A percentile compares a stretch with the other conserved stretches of the same genome.
Conservation (phyloP, 2,797 vertebrate species). For the Chelidonichthys spinosus region DNA sequence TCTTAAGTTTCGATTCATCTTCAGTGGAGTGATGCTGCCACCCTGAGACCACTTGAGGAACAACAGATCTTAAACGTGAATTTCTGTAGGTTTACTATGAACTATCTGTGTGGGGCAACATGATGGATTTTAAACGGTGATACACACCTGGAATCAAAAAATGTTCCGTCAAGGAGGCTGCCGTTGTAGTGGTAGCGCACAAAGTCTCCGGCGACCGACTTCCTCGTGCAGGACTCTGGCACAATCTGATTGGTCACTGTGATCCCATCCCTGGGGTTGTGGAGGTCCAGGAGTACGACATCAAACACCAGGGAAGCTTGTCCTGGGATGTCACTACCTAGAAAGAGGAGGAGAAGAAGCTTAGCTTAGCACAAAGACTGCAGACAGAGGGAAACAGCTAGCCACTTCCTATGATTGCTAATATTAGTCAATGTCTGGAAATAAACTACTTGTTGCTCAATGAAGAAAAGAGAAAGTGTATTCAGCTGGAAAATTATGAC, state of each 20-base stretch:
- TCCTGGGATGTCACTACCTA: constrained; percentile 97
- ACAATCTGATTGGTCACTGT: constrained; percentile 85
- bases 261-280: constrained; percentile 95
- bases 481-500: not conserved
- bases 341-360: not conserved
- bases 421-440: not conserved
- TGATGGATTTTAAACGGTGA: not conserved
- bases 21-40: constrained; percentile 47
- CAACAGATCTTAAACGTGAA: not conserved
- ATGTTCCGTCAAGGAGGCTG: constrained; percentile 92
- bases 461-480: not conserved
- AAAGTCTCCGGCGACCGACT: constrained; percentile 90
- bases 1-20: constrained; percentile 25
- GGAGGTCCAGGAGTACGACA: constrained; percentile 93
- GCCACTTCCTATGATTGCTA: too few species aligned
- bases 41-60: constrained; percentile 37
- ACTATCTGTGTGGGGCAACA: not conserved
- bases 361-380: not conserved
- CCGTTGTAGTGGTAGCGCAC: constrained; percentile 98
- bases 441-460: not conserved
- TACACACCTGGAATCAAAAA: constrained; percentile 95
- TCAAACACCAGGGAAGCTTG: constrained; percentile 97
- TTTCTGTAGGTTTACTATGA: not conserved
- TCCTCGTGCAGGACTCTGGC: constrained; percentile 88
- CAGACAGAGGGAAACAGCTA: not conserved